These are phyloP conservation scores for Neolamprologus modestus DNA, from an alignment of 2,113 vertebrate genomes.

Conservation along the genomic window DNA sequence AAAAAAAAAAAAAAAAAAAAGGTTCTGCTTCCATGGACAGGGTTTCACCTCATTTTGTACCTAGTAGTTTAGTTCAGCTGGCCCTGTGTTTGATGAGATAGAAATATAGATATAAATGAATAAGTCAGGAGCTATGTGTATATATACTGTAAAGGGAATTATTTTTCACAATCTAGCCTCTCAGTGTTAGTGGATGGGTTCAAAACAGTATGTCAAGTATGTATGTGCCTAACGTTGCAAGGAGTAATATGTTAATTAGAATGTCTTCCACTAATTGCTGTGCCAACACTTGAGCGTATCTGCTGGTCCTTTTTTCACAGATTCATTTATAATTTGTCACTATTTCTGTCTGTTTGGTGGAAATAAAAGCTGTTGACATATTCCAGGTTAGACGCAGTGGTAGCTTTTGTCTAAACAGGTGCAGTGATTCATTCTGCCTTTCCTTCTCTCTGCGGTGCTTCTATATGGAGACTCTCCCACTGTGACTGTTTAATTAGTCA, in stretches of 20 bases:
- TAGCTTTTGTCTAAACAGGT: conserved; percentile 63
- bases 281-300: conserved; percentile 25
- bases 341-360: conserved; percentile 21
- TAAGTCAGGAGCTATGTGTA: neutral
- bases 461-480: conserved; percentile 52
- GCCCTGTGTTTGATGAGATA: neutral
- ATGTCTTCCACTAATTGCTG: neutral
- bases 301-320: conserved; percentile 28
- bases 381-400: conserved; percentile 42
- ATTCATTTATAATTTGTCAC: conserved; percentile 42
- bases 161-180: neutral
- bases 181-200: neutral
- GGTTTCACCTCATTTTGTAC: neutral
- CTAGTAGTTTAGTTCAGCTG: neutral
- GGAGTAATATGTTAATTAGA: conserved; percentile 8
- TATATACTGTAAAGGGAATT: neutral
- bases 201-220: neutral
- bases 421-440: conserved; percentile 46
- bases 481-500: conserved; percentile 68
- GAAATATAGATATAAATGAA: neutral
- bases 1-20: neutral
- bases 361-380: conserved; percentile 61
- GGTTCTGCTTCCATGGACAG: neutral
- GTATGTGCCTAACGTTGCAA: neutral
- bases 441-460: conserved; percentile 12